Evolutionary conservation across 2,888 invertebrate species (phyloP).

Genomic region (Azorinus chamasolen): DNA sequence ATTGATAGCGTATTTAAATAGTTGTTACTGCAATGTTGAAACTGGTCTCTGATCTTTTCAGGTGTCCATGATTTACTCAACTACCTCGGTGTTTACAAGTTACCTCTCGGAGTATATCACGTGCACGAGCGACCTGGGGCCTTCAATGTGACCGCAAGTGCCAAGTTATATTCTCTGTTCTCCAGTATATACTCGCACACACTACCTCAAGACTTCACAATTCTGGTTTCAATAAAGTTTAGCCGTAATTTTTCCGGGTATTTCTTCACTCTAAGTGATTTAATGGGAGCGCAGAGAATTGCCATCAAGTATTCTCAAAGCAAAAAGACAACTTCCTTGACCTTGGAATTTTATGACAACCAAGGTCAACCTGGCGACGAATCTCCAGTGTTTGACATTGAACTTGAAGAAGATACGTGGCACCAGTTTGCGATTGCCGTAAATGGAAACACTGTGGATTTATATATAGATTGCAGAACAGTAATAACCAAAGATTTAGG

Average conservation of each 20-base stretch:
- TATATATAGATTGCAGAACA: conserved; percentile 77
- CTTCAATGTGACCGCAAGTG: conserved; percentile 71
- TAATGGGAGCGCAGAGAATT: conserved; percentile 70
- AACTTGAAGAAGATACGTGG: conserved; percentile 73
- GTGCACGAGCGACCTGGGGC: conserved; percentile 64
- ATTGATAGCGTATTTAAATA: no score
- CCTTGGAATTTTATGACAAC: conserved; percentile 60
- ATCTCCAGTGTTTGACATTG: conserved; percentile 67
- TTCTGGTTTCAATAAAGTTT: conserved; percentile 73
- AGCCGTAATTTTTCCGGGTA: conserved; percentile 67
- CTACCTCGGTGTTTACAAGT: conserved; percentile 72
- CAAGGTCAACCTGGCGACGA: conserved; percentile 50
- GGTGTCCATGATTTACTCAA: conserved; percentile 72
- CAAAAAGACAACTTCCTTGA: conserved; percentile 3
- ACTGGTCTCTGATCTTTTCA: no score
- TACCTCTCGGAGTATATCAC: conserved; percentile 75
- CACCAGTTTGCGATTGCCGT: conserved; percentile 77
- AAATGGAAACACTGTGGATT: conserved; percentile 59
- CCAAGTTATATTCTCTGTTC: conserved; percentile 76
- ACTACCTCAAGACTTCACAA: conserved; percentile 78
- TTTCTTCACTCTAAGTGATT: conserved; percentile 78
- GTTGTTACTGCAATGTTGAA: no score
- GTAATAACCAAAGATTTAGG: conserved; percentile 53
- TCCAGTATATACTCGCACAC: conserved; percentile 69
- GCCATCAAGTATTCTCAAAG: conserved; percentile 65